Base-by-base conservation (phyloP, 2,888 invertebrate genomes). In the Isotomurus palustris region DNA sequence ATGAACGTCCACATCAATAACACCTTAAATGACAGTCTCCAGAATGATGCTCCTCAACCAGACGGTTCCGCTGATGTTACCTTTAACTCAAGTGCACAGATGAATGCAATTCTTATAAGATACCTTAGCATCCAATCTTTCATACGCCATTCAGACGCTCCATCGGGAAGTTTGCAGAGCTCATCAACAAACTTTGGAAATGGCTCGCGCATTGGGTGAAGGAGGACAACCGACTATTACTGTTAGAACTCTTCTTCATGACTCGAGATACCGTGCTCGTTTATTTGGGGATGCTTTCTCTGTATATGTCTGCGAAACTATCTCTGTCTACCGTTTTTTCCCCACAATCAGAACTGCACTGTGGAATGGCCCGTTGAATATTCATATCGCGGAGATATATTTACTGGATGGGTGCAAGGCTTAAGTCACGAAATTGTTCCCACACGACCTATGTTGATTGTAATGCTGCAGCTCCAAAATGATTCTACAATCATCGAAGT, bases 91-190 rank as follows among this genome's bases (percentile, higher is more conserved):
- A 28, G 5, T 47, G 4, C 4, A 52, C 29, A 43, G 27, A 2
- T 27, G 43, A 43, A 29, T 43, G 12, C 5, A 19, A 27, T 52
- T 28, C 12, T 41, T 52, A 21, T 52, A 52, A 22, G 52, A 52
- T 21, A 43, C 32, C 2, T 10, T 52, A 8, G 29, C 27, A 3
- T 4, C 19, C 3, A 43, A 52, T 41, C 10, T 52, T 3, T 41
- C 52, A 17, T 52, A 29, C 29, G 52, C 28, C 19, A 27, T 52
- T 12, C 52, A 52, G 19, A 43, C 43, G 1, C n/a, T 52, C 1
- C 52, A 52, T 28, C 28, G 52, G 1, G 52, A 52, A 21, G 29
- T 43, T 1, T 52, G 52, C 19, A 14, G 52, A 17, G 5, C 24
- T 27, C 52, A 52, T 28, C 52, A 52, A 21, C 6, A 41, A 2